Evolutionary conservation across 2,113 vertebrate species (phyloP), one percentile per base, ranked within the genome.

Genomic region (Smithornis capensis): DNA sequence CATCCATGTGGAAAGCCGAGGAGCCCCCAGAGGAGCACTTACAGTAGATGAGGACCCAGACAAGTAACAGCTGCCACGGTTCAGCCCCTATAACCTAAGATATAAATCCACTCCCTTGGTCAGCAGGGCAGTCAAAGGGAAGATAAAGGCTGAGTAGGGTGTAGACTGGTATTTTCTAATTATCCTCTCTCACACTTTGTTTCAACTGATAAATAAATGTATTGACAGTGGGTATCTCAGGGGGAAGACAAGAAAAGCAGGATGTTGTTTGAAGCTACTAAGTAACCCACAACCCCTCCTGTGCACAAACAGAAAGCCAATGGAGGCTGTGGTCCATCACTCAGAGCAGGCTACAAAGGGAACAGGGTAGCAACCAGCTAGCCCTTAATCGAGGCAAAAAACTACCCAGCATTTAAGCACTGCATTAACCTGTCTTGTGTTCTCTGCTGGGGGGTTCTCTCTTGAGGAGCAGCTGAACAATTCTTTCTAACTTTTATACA

Each of bases 161-260:
- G 5, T 12, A 71, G 56, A 19, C 33, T 27, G 11, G 7, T 52
- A 55, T 67, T 79, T 90, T 83, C 42, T 33, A 76, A 71, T 87
- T 50, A 85, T 44, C 27, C 12, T 73, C 6, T 16, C 28, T 63
- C 21, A 53, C 0, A 0, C 55, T 83, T 86, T 1, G 3, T 44
- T 62, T 71, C 25, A 24, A 29, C 33, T 59, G 35, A 59, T 35
- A 82, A 78, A 78, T 63, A 78, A 82, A 71, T 10, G 4, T 12
- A 35, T 31, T 71, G 15, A 71, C 2, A 59, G 23, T 15, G 31
- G 19, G 15, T 22, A 78, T 55, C 40, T 75, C 38, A 52, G 31
- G 50, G 14, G 14, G 12, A 75, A 82, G 22, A 31, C 15, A 81
- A 74, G 42, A 91, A 81, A 89, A 52, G 28, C 25, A 81, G 18